A percentile compares a stretch with the other conserved stretches of the same genome.
Evolutionary conservation across 2,888 invertebrate species (phyloP).

Genomic region (Microplitis deprimator): DNA sequence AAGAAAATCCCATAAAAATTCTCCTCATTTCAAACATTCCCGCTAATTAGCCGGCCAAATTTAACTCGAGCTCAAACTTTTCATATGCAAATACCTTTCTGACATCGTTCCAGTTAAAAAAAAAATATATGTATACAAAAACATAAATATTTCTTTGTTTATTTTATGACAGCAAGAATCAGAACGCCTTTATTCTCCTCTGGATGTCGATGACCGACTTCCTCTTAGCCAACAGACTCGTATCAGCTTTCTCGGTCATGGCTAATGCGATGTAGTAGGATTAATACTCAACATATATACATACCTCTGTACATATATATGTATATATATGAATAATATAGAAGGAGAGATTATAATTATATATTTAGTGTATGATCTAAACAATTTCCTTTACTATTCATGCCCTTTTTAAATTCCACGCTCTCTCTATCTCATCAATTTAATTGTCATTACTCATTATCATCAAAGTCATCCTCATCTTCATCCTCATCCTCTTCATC

Average conservation of each 20-base stretch:
- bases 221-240: conserved; percentile 12
- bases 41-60: too few relatives aligned
- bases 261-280: conserved; percentile 46
- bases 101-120: too few relatives aligned
- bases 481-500: too few relatives aligned
- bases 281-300: not conserved
- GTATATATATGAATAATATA: not conserved
- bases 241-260: conserved; percentile 65
- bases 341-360: conserved; percentile 12
- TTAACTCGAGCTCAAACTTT: too few relatives aligned
- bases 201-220: conserved; percentile 32
- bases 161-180: conserved; percentile 1
- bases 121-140: not conserved
- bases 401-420: conserved; percentile 4
- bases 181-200: conserved; percentile 16
- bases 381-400: conserved; percentile 30
- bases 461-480: conserved; percentile 12
- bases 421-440: not conserved
- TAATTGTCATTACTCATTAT: not conserved
- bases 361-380: not conserved
- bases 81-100: too few relatives aligned
- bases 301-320: too few relatives aligned
- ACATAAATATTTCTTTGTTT: not conserved
- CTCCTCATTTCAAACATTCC: too few relatives aligned
- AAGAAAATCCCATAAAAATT: too few relatives aligned